Conservation (phyloP, 2,797 vertebrate species). For the Telmatherina bonti region DNA sequence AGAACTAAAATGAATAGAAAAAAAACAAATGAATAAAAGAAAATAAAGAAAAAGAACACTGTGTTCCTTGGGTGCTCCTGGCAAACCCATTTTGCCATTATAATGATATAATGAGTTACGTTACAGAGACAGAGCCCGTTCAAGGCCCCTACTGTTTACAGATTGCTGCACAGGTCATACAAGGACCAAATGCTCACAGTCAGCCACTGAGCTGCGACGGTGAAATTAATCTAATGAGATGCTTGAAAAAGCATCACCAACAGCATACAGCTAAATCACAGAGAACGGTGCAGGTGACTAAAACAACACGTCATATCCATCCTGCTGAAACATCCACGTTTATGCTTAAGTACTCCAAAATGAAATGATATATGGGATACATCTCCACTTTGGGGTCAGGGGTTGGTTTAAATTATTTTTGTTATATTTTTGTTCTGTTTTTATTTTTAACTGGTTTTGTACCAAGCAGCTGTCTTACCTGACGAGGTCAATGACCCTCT, state of each 20-base stretch:
- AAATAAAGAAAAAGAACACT: background rate
- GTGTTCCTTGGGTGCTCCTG: constrained; percentile 18
- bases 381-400: background rate
- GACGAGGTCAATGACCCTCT: constrained; percentile 98
- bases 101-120: constrained; percentile 27
- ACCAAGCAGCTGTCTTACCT: constrained; percentile 84
- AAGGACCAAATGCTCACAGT: constrained; percentile 43
- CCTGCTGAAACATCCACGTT: constrained; percentile 18
- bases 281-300: constrained; percentile 23
- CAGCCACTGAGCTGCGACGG: constrained; percentile 55
- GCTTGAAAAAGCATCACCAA: constrained; percentile 43
- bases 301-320: constrained; percentile 7
- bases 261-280: constrained; percentile 22
- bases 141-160: constrained; percentile 55
- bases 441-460: constrained; percentile 21
- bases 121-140: constrained; percentile 39
- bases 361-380: background rate
- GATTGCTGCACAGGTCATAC: constrained; percentile 42
- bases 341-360: background rate
- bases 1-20: background rate
- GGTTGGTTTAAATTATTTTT: no score
- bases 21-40: background rate
- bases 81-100: constrained; percentile 15
- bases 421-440: background rate
- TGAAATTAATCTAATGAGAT: constrained; percentile 62